Evolutionary conservation across 2,797 vertebrate species (phyloP), one percentile per base, ranked within the genome.

Genomic region (Gephyroberyx darwinii): DNA sequence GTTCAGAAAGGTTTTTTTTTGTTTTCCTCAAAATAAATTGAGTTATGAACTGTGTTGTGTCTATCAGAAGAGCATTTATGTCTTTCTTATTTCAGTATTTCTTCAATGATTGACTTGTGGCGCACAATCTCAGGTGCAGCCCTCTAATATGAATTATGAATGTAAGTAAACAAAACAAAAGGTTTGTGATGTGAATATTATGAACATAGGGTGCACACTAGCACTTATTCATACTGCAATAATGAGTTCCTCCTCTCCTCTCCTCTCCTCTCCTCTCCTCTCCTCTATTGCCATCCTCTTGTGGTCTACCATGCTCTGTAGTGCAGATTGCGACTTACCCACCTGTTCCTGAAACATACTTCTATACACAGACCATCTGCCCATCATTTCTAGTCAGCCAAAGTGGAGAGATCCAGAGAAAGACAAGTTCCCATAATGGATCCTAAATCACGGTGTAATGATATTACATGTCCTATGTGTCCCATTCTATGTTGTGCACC

Each of bases 341-440:
- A 84, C 71, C 78, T 81, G 68, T 69, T 50, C 22, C 26, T 8
- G 45, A 56, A 51, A 45, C 65, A 60, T 61, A 74, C 16, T 2
- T 43, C 67, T 52, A 66, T 63, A 57, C 62, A n/a, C 58, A 65
- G 22, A 75, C 77, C 82, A 84, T 85, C 72, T 87, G 86, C 65
- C 69, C 47, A 77, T 85, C 79, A 74, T 60, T 65, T 66, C 67
- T 81, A 64, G 81, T 80, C 78, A 76, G 72, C 77, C 56, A 64
- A 74, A 79, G 19, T 39, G 35, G 20, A 65, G 51, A 53, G 50
- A 78, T 59, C 69, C 53, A 69, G 41, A 22, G n/a, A 57, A 59
- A 4, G 22, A 68, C 61, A 67, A 26, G 48, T 41, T 52, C 58
- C 51, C 57, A 33, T 52, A 55, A 74, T 58, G 57, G 77, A 75